Percentiles rank a stretch among this genome's conserved stretches.
These are phyloP conservation scores for Squalus acanthias DNA, from an alignment of 2,797 vertebrate species.

Conservation along the genomic window DNA sequence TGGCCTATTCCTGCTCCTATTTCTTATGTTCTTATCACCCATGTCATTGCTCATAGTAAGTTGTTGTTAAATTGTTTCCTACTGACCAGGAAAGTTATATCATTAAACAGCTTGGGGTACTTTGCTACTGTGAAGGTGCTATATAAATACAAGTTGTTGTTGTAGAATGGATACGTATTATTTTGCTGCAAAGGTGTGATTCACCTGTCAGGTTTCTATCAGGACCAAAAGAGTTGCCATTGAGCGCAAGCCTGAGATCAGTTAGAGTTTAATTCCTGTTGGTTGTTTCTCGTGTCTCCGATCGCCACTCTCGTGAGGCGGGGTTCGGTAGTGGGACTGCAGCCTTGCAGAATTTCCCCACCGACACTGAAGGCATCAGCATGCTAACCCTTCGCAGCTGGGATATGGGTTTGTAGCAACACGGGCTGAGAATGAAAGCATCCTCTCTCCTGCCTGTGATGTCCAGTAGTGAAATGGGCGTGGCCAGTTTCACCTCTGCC, in stretches of 20 bases:
- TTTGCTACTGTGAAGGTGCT: background rate
- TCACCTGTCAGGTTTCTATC: background rate
- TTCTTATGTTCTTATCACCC: background rate
- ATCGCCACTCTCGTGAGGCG: background rate
- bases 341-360: background rate
- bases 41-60: background rate
- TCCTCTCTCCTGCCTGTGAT: background rate
- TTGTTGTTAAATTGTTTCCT: background rate
- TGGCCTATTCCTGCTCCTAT: too few relatives aligned
- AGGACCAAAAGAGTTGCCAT: background rate
- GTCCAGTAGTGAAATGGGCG: too few relatives aligned
- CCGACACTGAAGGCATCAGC: background rate
- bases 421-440: background rate
- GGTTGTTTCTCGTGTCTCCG: background rate
- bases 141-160: background rate
- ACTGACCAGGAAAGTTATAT: background rate
- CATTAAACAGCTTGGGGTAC: background rate
- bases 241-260: background rate
- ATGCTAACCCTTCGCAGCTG: background rate
- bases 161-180: background rate
- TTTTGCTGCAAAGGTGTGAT: background rate
- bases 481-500: too few relatives aligned
- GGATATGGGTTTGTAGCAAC: background rate
- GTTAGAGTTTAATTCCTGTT: too few relatives aligned
- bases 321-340: background rate